Evolutionary conservation across 2,888 invertebrate genomes (phyloP), one percentile per base, ranked within the genome.

Genomic region (Cecidostiba fungosa): DNA sequence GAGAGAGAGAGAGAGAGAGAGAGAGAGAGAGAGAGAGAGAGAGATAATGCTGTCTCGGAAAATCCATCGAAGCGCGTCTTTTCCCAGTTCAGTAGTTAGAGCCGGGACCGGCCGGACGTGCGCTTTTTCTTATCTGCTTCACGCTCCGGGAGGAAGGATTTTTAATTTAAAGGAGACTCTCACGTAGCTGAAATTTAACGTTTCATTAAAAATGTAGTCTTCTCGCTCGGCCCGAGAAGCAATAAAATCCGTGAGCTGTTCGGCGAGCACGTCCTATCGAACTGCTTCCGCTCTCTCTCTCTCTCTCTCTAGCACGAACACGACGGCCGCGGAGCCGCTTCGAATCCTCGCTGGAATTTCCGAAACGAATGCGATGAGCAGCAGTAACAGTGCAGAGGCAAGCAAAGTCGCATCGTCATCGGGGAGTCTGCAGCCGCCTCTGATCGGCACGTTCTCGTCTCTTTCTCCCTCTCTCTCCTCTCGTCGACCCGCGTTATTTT

Each of bases 311-410:
- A 12, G 19, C 54, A 6, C n/a, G 23, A 59, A 23, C 8, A 59
- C 19, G 54, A 59, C 54, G 54, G 54, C 23, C 8, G n/a, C n/a
- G 54, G 54, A 59, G 54, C 54, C 59, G 39, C 74, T 74, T 74
- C 62, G 36, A 77, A 77, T 77, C 39, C 54, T 70, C 77, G 23
- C 59, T 72, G 77, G 83, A 83, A 83, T 83, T 83, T 77, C 77
- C 72, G 83, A 83, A 73, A 73, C 72, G 62, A 73, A 43, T 29
- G 43, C 29, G 32, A 43, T 29, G 72, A 62, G 23, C 66, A 26
- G 39, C 69, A 50, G 47, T 0, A n/a, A n/a, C 36, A 72, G 36
- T n/a, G n/a, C 26, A 59, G n/a, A 8, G 3, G 39, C 39, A 39
- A 26, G 62, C 54, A 59, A 78, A 69, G 69, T 6, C 50, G 77